Percentiles rank a stretch among this genome's conserved stretches.
Evolutionary conservation across 2,888 invertebrate species (phyloP).

Genomic region (Cryptosula pallasiana): DNA sequence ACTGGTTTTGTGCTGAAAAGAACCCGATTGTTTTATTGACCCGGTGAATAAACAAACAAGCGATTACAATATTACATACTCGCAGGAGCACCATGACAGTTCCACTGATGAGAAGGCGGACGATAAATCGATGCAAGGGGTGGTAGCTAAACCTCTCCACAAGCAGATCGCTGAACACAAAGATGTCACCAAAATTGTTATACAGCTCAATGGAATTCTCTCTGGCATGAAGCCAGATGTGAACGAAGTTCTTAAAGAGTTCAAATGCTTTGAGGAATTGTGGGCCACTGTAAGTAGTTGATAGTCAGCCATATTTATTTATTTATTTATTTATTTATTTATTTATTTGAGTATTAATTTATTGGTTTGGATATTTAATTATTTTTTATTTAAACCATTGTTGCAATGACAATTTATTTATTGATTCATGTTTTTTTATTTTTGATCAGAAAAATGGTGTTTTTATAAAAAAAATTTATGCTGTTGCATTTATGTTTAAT

Average conservation of each 20-base stretch:
- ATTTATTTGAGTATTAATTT: too few relatives aligned
- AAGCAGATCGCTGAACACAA: slow-evolving; percentile 67
- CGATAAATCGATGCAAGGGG: slow-evolving; percentile 40
- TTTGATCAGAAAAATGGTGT: too few relatives aligned
- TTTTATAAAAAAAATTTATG: neutral
- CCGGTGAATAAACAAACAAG: too few relatives aligned
- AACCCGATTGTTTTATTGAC: too few relatives aligned
- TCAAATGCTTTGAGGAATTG: slow-evolving; percentile 72
- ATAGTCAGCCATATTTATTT: too few relatives aligned
- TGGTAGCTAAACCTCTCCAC: slow-evolving; percentile 47
- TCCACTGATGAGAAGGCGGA: slow-evolving; percentile 35
- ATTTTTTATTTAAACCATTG: too few relatives aligned
- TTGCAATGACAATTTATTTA: too few relatives aligned
- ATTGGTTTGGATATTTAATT: too few relatives aligned
- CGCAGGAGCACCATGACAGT: slow-evolving; percentile 45
- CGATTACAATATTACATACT: too few relatives aligned
- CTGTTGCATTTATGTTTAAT: neutral
- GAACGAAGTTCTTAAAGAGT: slow-evolving; percentile 72
- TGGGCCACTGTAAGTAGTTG: slow-evolving; percentile 51
- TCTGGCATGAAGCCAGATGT: slow-evolving; percentile 63
- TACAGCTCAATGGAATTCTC: slow-evolving; percentile 51
- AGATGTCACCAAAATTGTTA: slow-evolving; percentile 70
- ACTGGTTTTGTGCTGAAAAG: too few relatives aligned
- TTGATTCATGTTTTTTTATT: too few relatives aligned
- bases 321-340: too few relatives aligned